Evolutionary conservation across 2,113 vertebrate genomes (phyloP), one percentile per base, ranked within the genome.

Genomic region (Rafetus swinhoei): DNA sequence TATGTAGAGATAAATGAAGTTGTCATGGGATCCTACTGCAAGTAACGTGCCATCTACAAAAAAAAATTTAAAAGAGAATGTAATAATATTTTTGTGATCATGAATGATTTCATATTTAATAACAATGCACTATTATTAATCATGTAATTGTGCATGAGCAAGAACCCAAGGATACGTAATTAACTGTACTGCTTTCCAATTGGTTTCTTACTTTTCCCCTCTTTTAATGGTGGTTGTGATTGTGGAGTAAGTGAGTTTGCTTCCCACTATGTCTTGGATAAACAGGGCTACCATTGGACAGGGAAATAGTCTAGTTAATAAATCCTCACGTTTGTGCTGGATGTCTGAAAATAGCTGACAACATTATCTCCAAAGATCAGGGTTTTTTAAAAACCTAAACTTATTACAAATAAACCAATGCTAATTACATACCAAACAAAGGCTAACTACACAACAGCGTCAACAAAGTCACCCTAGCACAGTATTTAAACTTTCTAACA

Each of bases 11-110:
- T 99, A 99, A 98, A 99, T 99, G 84, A 99, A 99, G 97, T 99
- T 99, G 97, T 99, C 99, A 4, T 99, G 99, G 92, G 99, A 99
- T 93, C 99, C 99, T 77, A 99, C 99, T 86, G 99, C 99, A 98
- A 99, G 97, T 96, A 99, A 98, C 90, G 96, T 96, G 84, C 99
- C 99, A 98, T 99, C 99, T 99, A 96, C 50, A 97, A 98, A 18
- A 90, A 45, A 69, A 92, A 94, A 4, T 85, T 77, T 32, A 96
- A 96, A 96, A 93, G 79, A 91, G 95, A 55, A 82, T 2, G 90
- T 52, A 74, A 22, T 9, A 83, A 86, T 93, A 77, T 0, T 35
- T 90, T 93, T 80, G 24, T 32, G 79, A 25, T 52, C 15, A 35
- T 39, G 69, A 53, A 84, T 50, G 3, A 84, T 59, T 88, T 92